Conservation (phyloP, 1,140 invertebrate species). For the Tetragnatha versicolor region DNA sequence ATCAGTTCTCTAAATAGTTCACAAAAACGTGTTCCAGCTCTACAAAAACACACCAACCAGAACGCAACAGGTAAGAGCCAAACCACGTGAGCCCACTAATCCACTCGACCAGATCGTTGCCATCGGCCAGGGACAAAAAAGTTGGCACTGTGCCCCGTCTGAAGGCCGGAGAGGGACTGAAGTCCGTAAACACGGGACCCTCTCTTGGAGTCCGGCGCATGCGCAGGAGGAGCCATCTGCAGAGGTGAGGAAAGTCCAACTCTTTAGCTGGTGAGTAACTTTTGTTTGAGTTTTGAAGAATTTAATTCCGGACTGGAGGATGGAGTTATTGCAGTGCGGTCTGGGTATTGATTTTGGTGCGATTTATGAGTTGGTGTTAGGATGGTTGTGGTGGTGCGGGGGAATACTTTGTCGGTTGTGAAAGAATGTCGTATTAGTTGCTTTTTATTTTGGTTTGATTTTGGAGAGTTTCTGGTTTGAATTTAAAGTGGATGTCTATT, state of each 20-base stretch:
- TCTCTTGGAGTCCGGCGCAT: neutral
- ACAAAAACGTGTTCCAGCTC: too few species aligned
- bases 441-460: too few species aligned
- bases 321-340: too few species aligned
- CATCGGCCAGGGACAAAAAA: constrained; percentile 4
- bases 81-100: constrained; percentile 18
- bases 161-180: constrained; percentile 1
- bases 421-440: too few species aligned
- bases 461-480: too few species aligned
- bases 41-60: neutral
- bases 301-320: constrained; percentile 7
- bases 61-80: constrained; percentile 7
- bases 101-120: neutral
- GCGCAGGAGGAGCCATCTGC: neutral
- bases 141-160: constrained; percentile 29
- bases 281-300: constrained; percentile 33
- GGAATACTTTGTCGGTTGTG: too few species aligned
- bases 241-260: constrained; percentile 45
- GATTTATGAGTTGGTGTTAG: too few species aligned
- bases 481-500: too few species aligned
- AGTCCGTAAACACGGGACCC: constrained; percentile 12
- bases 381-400: too few species aligned
- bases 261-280: constrained; percentile 23
- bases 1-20: too few species aligned
- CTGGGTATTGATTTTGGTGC: too few species aligned